Evolutionary conservation across 2,797 vertebrate species (phyloP), one percentile per base, ranked within the genome.

Genomic region (Graptemys geographica): DNA sequence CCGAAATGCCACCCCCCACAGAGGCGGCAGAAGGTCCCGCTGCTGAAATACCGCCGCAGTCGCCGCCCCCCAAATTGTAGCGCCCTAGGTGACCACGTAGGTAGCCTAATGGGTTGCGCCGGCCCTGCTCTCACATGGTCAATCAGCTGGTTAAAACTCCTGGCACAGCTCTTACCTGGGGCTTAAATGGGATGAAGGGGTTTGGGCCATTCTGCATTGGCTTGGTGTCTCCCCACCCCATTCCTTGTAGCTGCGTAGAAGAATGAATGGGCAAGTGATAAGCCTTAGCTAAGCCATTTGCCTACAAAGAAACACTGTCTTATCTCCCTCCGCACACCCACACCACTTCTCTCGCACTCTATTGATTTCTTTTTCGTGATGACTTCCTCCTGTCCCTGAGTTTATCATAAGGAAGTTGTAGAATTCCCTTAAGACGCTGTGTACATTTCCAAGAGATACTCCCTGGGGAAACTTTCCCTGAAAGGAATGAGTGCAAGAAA

Each of bases 391-490:
- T 78, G 83, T 44, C 76, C 41, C 41, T 79, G 72, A 87, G 0
- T 27, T 47, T 37, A 21, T 59, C 74, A 21, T 4, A n/a, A 56
- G 57, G 31, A 76, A 82, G 82, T 41, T 27, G 69, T 80, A 31
- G 5, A 53, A 84, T 44, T 11, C 44, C 31, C 21, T 18, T 3
- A 1, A 56, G 80, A 0, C 0, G 41, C 52, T 83, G 83, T 62
- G 6, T 62, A 79, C 23, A 49, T 55, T 90, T 72, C 78, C 69
- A 69, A 84, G 49, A 82, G 62, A 19, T 0, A 2, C 7, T 52
- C 72, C 65, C 78, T 41, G 33, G 55, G 84, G 80, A 83, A 94
- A 84, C 28, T 78, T 87, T 87, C 76, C 57, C 69, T 12, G 11
- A 56, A 9, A 1, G 2, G 41, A 7, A 9, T 5, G 4, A 79